These are phyloP conservation scores for Calameuta filiformis DNA, from an alignment of 2,888 invertebrate species.

Conservation along the genomic window DNA sequence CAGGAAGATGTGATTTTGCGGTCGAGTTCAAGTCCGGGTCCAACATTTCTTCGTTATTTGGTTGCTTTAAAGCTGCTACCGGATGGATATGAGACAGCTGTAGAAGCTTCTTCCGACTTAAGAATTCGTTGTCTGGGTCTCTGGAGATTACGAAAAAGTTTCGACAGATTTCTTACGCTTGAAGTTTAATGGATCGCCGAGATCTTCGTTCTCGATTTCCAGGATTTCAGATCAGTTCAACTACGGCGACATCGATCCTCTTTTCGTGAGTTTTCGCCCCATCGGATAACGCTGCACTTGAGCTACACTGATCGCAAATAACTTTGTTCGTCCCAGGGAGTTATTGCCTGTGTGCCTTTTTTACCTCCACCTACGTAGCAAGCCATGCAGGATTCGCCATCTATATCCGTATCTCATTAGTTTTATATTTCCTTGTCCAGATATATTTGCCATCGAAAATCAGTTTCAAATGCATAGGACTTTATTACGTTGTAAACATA, in stretches of 20 bases:
- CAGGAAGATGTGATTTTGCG: background rate
- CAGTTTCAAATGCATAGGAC: background rate
- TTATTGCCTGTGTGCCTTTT: background rate
- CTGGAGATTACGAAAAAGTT: background rate
- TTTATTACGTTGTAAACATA: background rate
- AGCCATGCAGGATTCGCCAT: background rate
- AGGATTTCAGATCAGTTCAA: background rate
- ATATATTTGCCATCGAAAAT: background rate
- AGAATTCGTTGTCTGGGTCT: background rate
- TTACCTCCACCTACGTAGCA: background rate
- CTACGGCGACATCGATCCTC: background rate
- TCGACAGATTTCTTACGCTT: slow-evolving; percentile 1
- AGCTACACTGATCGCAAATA: background rate
- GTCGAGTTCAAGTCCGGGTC: background rate
- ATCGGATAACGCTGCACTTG: background rate
- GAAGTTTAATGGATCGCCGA: background rate
- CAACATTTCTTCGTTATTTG: background rate
- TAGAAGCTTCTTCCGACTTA: background rate
- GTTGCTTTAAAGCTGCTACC: background rate
- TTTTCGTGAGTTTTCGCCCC: background rate
- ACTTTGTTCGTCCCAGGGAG: background rate
- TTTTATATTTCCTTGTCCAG: background rate
- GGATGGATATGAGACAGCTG: background rate
- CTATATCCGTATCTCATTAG: background rate
- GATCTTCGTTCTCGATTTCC: background rate